phyloP scores from a whole-genome alignment of 2,797 vertebrate genomes.

The Xiphophorus birchmanni region DNA sequence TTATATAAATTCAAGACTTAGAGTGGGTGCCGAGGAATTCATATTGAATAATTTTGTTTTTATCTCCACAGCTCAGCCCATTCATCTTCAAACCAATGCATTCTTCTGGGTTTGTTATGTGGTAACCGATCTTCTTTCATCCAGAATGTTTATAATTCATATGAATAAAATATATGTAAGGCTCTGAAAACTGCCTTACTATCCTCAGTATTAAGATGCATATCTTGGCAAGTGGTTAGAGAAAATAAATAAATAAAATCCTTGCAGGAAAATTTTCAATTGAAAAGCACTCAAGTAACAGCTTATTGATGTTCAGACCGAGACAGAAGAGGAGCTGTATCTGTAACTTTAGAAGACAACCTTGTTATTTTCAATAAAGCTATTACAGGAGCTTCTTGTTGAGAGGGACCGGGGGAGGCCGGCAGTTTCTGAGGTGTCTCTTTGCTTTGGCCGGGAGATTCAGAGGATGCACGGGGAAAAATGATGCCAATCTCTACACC shows the following conservation, averaged over 20 bases:
- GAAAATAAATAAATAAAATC: neutral
- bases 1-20: slow-evolving; percentile 23
- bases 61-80: neutral
- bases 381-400: slow-evolving; percentile 69
- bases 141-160: slow-evolving; percentile 19
- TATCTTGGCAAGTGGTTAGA: slow-evolving; percentile 10
- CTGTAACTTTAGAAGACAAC: slow-evolving; percentile 75
- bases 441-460: slow-evolving; percentile 57
- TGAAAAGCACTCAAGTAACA: slow-evolving; percentile 36
- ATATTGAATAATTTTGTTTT: slow-evolving; percentile 11
- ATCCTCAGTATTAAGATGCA: slow-evolving; percentile 6
- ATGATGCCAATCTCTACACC: slow-evolving; percentile 67
- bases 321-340: slow-evolving; percentile 57
- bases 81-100: neutral
- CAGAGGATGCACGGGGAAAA: slow-evolving; percentile 64
- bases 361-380: slow-evolving; percentile 79
- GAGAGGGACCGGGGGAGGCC: slow-evolving; percentile 52
- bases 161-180: neutral
- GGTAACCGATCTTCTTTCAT: neutral
- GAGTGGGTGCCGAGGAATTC: slow-evolving; percentile 6
- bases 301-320: slow-evolving; percentile 58
- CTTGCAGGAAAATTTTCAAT: slow-evolving; percentile 13
- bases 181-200: neutral
- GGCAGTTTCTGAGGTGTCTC: slow-evolving; percentile 66
- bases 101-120: slow-evolving; percentile 1